Evolutionary conservation across 2,888 invertebrate species (phyloP).

Genomic region (Rhopalosiphum nymphaeae): DNA sequence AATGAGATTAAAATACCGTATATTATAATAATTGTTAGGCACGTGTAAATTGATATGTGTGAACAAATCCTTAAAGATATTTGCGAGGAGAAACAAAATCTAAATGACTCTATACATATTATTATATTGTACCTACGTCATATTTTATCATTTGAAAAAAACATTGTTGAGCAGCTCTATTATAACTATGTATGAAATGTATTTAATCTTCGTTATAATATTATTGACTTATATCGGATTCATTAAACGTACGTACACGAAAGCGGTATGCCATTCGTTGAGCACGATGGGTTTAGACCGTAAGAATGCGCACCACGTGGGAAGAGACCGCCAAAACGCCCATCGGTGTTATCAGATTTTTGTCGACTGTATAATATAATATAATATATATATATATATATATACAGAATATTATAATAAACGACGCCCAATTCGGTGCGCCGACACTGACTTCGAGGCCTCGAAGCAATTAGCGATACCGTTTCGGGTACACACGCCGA

Average conservation of each 20-base stretch:
- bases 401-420: neutral
- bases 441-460: neutral
- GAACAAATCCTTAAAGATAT: neutral
- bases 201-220: neutral
- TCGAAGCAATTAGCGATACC: slow-evolving; percentile 22
- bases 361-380: neutral
- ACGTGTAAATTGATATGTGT: neutral
- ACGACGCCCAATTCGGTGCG: neutral
- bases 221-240: neutral
- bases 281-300: slow-evolving; percentile 10
- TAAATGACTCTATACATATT: neutral
- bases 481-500: neutral
- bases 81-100: neutral
- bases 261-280: neutral
- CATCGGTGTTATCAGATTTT: slow-evolving; percentile 41
- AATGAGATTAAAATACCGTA: neutral
- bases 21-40: neutral
- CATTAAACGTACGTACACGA: neutral
- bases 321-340: slow-evolving; percentile 61
- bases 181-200: neutral
- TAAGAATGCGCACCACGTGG: slow-evolving; percentile 46
- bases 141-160: neutral
- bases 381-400: neutral
- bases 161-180: neutral
- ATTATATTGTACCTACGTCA: neutral